Base-by-base conservation (phyloP, 2,113 vertebrate genomes). In the Phyllostomus discolor region DNA sequence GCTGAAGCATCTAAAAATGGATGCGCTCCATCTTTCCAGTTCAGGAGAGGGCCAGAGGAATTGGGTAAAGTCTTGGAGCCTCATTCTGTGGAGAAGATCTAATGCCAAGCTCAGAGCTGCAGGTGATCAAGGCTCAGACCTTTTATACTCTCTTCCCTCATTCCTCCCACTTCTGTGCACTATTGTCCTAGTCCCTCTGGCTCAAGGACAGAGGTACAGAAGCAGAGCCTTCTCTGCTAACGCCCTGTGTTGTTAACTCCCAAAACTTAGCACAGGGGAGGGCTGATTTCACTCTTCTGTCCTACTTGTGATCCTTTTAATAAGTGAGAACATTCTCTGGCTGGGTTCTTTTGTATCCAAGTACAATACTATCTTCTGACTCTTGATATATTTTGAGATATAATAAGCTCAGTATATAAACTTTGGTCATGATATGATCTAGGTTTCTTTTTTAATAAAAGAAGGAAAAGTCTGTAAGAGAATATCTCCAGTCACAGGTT, bases 401-500 rank as follows among this genome's bases (percentile, higher is more conserved):
- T 79, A 92, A 79, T 80, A 48, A 38, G 69, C 6, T 86, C 76
- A 50, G 48, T 75, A 87, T 81, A 69, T 72, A 90, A 96, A 94
- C 41, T 73, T 20, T 90, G 64, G 50, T 43, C 14, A n/a, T 62
- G 35, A 82, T 64, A 59, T 87, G 38, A 87, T 20, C 64, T 78
- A 83, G 3, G 16, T 57, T 78, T 90, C 50, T 52, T 85, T 16
- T 69, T 83, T 76, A 54, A 84, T 67, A 86, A 91, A 92, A 83
- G 28, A 64, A 90, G 46, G 15, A 50, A 54, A 70, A 64, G 5
- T 9, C n/a, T 69, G 52, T 10, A 62, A 48, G 87, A 94, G 8
- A 95, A 89, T 94, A 87, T 81, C 70, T 28, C 52, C 2, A 87
- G 35, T 79, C 76, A 80, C 8, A 94, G 41, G 4, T 50, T 84